These are phyloP conservation scores for Callyntrura sp. DNA, from an alignment of 2,888 invertebrate genomes.

Conservation along the genomic window DNA sequence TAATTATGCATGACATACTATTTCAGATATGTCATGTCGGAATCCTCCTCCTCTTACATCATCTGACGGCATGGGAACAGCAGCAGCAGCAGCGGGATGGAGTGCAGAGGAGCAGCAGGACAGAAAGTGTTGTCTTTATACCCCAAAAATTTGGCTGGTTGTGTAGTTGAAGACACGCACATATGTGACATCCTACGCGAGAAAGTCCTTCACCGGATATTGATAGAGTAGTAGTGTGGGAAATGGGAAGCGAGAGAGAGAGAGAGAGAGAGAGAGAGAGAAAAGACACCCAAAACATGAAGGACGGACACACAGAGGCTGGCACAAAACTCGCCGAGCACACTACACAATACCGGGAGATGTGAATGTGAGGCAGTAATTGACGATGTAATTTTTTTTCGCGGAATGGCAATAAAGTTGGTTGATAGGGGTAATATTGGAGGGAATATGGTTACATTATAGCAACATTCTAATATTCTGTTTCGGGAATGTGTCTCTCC, in stretches of 20 bases:
- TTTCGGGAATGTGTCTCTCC: no score
- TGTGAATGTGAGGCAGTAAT: conserved; percentile 19
- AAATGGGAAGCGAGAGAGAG: not conserved
- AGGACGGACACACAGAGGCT: conserved; percentile 1
- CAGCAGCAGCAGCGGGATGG: not conserved
- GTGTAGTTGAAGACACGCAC: not conserved
- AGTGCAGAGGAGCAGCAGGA: not conserved
- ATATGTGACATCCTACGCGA: not conserved
- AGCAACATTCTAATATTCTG: no score
- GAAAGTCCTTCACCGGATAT: not conserved
- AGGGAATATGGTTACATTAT: not conserved
- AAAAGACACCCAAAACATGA: not conserved
- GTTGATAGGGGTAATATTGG: conserved; percentile 14
- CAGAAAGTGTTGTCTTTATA: not conserved
- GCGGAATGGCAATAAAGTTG: conserved; percentile 35
- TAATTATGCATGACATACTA: conserved; percentile 67
- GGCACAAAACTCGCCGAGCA: not conserved
- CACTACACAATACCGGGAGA: not conserved
- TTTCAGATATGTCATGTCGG: conserved; percentile 65
- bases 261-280: not conserved
- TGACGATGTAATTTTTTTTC: conserved; percentile 24
- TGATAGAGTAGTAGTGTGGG: not conserved
- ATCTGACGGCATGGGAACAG: conserved; percentile 23
- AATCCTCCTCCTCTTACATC: conserved; percentile 46
- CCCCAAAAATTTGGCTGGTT: no score